phyloP scores from a whole-genome alignment of 2,113 vertebrate genomes.

The Aleadryas rufinucha region DNA sequence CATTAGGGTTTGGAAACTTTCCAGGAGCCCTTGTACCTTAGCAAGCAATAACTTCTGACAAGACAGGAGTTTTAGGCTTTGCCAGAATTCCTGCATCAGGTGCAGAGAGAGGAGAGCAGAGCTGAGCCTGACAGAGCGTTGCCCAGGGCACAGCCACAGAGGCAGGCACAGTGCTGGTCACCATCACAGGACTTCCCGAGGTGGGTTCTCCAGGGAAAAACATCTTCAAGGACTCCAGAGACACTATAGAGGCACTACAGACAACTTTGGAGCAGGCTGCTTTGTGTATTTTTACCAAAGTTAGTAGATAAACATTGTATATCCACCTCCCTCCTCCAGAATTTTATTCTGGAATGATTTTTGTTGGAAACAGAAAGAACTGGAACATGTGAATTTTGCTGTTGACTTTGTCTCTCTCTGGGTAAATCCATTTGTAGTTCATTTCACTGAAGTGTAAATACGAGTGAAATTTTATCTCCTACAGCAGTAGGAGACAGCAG shows the following conservation, averaged over 20 bases:
- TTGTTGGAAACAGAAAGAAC: background rate
- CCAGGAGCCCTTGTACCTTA: background rate
- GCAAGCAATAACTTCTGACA: background rate
- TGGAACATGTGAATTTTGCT: background rate
- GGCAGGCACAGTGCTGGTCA: rapidly evolving
- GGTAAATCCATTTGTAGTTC: background rate
- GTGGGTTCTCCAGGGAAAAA: background rate
- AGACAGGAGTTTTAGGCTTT: background rate
- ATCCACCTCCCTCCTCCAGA: background rate
- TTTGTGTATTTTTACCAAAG: background rate
- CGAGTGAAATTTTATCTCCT: background rate
- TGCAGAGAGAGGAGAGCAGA: background rate
- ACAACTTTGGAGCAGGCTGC: background rate
- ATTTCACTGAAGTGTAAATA: constrained; percentile 13
- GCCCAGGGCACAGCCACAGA: background rate
- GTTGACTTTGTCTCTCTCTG: background rate
- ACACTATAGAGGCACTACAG: rapidly evolving
- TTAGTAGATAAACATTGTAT: background rate
- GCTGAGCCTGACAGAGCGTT: background rate
- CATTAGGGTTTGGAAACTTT: background rate
- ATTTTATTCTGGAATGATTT: background rate
- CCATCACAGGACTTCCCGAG: rapidly evolving
- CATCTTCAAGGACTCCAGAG: background rate
- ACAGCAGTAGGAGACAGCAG: background rate
- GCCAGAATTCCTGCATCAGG: background rate